Evolutionary conservation across 2,797 vertebrate species (phyloP), one percentile per base, ranked within the genome.

Genomic region (Amniataba percoides): DNA sequence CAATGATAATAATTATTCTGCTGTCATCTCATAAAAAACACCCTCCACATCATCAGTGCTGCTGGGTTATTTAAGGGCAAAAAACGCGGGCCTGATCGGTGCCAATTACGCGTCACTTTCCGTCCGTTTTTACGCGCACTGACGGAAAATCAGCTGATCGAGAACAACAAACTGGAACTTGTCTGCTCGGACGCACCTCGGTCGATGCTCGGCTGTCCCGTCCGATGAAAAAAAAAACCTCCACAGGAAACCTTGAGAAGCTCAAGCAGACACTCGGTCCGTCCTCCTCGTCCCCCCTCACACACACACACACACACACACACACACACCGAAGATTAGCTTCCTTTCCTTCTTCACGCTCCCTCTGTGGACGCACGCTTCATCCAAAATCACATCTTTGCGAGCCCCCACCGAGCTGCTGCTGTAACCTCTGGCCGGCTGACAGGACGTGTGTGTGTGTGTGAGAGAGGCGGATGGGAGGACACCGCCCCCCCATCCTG

Each of bases 191-290:
- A 88, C 89, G 88, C 83, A 92, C 89, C 89, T 93, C 83, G 45
- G 86, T 88, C 87, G 88, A 90, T 80, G 89, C 86, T 91, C 78
- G 80, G 86, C 89, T 88, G 92, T 93, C 91, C 94, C 85, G 94
- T 91, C 83, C 87, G 31, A 77, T 83, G n/a, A n/a, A n/a, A n/a
- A n/a, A n/a, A 31, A 31, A 31, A 82, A 77, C 81, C 84, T 83
- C 84, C 86, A 36, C 45, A 23, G 55, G 9, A 78, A 80, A 62
- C 74, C 82, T 34, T 4, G 27, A 31, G 27, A 31, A 3, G 27
- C 27, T 27, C 27, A 4, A 4, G 27, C 27, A 27, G 27, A 27
- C 27, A 4, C 27, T 31, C 27, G 27, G 27, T 31, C 27, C 27
- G 27, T 31, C 27, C 27, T 31, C 27, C 2, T 31, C 27, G 27